Conservation (phyloP, 2,888 invertebrate species). For the Nineta flava region DNA sequence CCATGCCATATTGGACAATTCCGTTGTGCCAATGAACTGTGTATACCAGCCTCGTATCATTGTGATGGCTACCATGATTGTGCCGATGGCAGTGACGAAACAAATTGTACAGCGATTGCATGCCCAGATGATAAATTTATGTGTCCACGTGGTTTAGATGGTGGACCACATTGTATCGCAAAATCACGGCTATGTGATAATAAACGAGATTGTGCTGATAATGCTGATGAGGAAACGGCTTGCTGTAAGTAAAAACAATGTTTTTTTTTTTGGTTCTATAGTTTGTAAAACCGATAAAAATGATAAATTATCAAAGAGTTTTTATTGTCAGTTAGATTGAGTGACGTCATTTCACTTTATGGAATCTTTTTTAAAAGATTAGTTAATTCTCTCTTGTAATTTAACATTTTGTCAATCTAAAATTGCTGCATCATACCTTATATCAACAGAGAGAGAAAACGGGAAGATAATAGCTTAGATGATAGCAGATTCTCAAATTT, state of each 20-base stretch:
- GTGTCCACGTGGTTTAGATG: conserved; percentile 60
- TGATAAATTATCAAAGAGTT: neutral
- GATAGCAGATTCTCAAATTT: too few species aligned
- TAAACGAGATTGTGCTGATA: conserved; percentile 79
- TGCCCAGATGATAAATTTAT: conserved; percentile 85
- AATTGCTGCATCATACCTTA: too few species aligned
- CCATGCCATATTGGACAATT: conserved; percentile 82
- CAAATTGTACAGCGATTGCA: conserved; percentile 71
- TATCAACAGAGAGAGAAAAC: too few species aligned
- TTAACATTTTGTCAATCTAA: too few species aligned
- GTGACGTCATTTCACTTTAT: too few species aligned
- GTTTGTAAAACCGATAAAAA: conserved; percentile 3
- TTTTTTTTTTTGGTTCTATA: neutral
- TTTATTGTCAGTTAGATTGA: neutral
- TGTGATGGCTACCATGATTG: conserved; percentile 85
- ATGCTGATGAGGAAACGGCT: conserved; percentile 73
- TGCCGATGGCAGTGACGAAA: conserved; percentile 78
- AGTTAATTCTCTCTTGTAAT: too few species aligned
- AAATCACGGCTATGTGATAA: conserved; percentile 81
- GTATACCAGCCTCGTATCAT: conserved; percentile 76
- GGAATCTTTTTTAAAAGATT: too few species aligned
- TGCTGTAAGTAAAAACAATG: conserved; percentile 62
- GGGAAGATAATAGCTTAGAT: too few species aligned
- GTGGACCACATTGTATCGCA: conserved; percentile 75
- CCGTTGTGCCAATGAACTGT: conserved; percentile 80